A percentile compares a stretch with the other conserved stretches of the same genome.
Conservation (phyloP, 2,113 vertebrate genomes). For the Alethe diademata region DNA sequence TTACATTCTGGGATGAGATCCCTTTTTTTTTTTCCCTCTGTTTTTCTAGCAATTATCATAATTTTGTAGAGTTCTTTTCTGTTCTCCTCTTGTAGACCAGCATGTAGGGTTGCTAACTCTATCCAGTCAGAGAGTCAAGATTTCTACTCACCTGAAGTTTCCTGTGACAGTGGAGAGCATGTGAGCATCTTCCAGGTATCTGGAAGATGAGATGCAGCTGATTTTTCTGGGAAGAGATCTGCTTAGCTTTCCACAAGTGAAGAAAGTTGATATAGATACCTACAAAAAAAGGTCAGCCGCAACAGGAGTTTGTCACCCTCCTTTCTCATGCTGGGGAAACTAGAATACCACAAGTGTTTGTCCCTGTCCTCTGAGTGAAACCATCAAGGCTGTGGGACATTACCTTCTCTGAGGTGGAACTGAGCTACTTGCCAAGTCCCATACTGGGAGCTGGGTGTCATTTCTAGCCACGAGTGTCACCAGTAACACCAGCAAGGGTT, state of each 20-base stretch:
- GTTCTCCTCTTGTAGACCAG: not conserved
- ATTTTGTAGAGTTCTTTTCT: not conserved
- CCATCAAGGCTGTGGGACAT: not conserved
- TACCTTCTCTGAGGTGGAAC: not conserved
- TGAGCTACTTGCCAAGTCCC: not conserved
- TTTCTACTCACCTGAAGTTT: not conserved
- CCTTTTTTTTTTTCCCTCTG: not conserved
- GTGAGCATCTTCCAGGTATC: not conserved
- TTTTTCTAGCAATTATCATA: not conserved
- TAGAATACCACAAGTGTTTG: not conserved
- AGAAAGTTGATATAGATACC: not conserved
- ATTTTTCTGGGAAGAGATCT: not conserved
- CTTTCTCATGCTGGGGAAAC: not conserved
- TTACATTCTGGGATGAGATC: not conserved
- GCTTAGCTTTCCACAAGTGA: not conserved
- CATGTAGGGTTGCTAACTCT: not conserved
- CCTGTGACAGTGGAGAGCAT: not conserved
- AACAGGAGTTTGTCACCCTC: not conserved
- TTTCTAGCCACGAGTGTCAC: not conserved
- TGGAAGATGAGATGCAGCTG: not conserved
- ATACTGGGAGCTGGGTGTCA: accelerated
- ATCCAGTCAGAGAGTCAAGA: not conserved
- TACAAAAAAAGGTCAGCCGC: not conserved
- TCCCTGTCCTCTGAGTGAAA: not conserved
- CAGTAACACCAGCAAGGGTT: not conserved